Conservation (phyloP, 2,888 invertebrate species). For the Trissonchulus latispiculum region DNA sequence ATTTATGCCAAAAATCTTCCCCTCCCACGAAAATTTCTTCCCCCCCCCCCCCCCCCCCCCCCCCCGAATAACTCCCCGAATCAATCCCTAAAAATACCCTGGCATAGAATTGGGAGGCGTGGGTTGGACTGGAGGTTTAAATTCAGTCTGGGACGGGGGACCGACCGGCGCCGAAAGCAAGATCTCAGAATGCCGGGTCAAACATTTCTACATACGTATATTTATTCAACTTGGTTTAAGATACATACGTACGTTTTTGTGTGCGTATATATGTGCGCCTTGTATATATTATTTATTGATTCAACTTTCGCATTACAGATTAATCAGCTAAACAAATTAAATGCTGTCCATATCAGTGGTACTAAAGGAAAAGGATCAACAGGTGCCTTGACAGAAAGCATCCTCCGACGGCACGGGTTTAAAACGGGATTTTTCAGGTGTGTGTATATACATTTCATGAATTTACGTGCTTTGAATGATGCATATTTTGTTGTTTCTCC, state of each 20-base stretch:
- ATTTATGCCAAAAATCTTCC: too few relatives aligned
- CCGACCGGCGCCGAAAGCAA: too few relatives aligned
- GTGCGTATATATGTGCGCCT: neutral
- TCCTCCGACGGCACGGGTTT: slow-evolving; percentile 68
- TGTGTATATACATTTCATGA: too few relatives aligned
- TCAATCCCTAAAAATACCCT: too few relatives aligned
- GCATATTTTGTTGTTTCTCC: too few relatives aligned
- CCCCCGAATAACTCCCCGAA: too few relatives aligned
- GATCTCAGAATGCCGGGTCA: neutral
- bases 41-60: too few relatives aligned
- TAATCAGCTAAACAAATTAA: slow-evolving; percentile 60
- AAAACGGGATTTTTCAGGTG: slow-evolving; percentile 74
- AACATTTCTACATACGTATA: neutral
- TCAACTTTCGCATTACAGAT: slow-evolving; percentile 40
- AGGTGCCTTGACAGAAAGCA: slow-evolving; percentile 79
- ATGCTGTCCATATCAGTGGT: slow-evolving; percentile 86
- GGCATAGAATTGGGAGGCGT: too few relatives aligned
- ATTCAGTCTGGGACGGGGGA: too few relatives aligned
- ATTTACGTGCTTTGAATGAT: too few relatives aligned
- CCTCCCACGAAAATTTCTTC: too few relatives aligned
- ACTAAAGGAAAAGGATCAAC: slow-evolving; percentile 95
- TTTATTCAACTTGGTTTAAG: neutral
- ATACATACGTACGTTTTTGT: neutral
- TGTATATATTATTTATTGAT: neutral
- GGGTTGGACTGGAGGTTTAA: too few relatives aligned